Evolutionary conservation across 2,113 vertebrate species (phyloP).

Genomic region (Petrocephalus microphthalmus): DNA sequence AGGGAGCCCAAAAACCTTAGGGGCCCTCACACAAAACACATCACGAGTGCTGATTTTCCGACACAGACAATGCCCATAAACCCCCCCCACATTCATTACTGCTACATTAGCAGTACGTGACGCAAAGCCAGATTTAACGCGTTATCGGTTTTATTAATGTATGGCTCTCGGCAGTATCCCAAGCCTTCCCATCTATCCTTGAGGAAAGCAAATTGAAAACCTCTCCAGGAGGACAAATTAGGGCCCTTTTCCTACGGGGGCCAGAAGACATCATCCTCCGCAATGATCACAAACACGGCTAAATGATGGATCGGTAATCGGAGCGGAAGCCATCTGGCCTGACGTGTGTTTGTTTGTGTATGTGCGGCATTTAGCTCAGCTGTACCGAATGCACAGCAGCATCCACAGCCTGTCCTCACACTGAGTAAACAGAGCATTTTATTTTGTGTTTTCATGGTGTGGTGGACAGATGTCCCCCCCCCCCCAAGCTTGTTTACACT

Average conservation of each 20-base stretch:
- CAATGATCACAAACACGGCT: background rate
- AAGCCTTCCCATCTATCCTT: slow-evolving; percentile 3
- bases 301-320: background rate
- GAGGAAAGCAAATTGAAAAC: slow-evolving; percentile 41
- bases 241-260: background rate
- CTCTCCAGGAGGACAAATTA: slow-evolving; percentile 15
- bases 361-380: background rate
- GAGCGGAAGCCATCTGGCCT: background rate
- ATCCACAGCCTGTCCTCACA: background rate
- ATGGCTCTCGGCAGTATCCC: background rate
- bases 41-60: background rate
- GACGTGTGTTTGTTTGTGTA: background rate
- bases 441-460: background rate
- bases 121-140: background rate
- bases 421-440: background rate
- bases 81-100: background rate
- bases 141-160: background rate
- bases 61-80: background rate
- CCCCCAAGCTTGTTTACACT: background rate
- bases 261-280: background rate
- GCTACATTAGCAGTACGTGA: background rate
- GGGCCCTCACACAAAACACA: background rate
- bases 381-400: background rate
- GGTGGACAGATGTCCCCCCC: background rate
- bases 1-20: background rate